These are phyloP conservation scores for Lutjanus argentimaculatus DNA, from an alignment of 2,797 vertebrate species.

Conservation along the genomic window DNA sequence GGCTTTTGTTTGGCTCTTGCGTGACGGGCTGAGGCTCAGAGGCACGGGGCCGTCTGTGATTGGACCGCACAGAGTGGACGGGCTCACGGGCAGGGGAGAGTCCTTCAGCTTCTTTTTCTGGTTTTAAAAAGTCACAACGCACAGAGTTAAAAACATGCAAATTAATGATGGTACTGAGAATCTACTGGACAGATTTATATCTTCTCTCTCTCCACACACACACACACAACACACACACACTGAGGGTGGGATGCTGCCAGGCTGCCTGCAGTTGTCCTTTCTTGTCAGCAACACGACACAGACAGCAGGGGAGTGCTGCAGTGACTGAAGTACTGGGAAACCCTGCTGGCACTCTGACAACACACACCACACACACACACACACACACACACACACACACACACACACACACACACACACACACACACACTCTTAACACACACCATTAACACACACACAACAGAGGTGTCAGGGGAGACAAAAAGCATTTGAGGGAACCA, in stretches of 20 bases:
- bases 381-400: conserved; percentile 38
- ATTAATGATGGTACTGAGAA: conserved; percentile 5
- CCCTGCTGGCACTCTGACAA: conserved; percentile 73
- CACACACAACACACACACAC: conserved; percentile 43
- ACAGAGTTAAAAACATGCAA: conserved; percentile 20
- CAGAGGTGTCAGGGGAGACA: conserved; percentile 42
- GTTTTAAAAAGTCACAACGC: conserved; percentile 55
- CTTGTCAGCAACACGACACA: conserved; percentile 80
- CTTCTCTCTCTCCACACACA: conserved; percentile 10
- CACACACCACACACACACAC: conserved; percentile 8
- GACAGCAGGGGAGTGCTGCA: conserved; percentile 81
- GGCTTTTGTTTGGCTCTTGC: conserved; percentile 89
- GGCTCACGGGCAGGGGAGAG: conserved; percentile 80
- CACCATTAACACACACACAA: conserved; percentile 38
- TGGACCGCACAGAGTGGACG: conserved; percentile 81
- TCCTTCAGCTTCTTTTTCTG: conserved; percentile 95
- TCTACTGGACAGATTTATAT: conserved; percentile 44
- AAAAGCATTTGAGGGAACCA: conserved; percentile 29
- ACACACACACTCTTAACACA: conserved; percentile 23
- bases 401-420: background rate
- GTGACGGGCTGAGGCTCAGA: conserved; percentile 84
- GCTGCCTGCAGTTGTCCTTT: conserved; percentile 81
- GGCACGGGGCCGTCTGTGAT: conserved; percentile 84
- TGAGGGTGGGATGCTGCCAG: conserved; percentile 64
- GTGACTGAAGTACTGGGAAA: conserved; percentile 78